phyloP scores from a whole-genome alignment of 2,888 invertebrate genomes.

The Acholoe squamosa region DNA sequence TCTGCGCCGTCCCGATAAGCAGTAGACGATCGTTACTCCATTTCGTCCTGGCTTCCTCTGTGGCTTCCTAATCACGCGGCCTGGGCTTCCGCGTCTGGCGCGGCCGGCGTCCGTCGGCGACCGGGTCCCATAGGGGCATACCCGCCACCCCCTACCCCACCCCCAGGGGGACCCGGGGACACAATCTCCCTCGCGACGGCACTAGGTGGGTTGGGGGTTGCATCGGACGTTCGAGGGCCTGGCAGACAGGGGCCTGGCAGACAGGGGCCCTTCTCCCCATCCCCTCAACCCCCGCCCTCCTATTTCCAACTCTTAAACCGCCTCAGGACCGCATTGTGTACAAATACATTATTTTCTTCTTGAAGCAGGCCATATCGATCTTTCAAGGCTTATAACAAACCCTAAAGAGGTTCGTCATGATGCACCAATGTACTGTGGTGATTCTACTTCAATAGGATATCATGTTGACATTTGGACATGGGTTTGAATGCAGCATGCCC shows the following conservation, averaged over 20 bases:
- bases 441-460: too few relatives aligned
- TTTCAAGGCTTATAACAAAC: too few relatives aligned
- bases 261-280: neutral
- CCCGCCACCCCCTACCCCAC: neutral
- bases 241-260: neutral
- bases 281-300: too few relatives aligned
- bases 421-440: too few relatives aligned
- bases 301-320: too few relatives aligned
- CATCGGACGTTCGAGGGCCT: too few relatives aligned
- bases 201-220: neutral
- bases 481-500: too few relatives aligned
- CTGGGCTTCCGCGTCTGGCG: constrained; percentile 40
- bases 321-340: too few relatives aligned
- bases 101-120: neutral
- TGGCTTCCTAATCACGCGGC: constrained; percentile 50
- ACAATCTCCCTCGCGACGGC: neutral
- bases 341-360: too few relatives aligned
- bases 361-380: too few relatives aligned
- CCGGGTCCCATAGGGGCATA: neutral
- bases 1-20: constrained; percentile 39
- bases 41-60: constrained; percentile 50
- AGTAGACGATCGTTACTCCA: constrained; percentile 43
- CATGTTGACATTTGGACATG: too few relatives aligned
- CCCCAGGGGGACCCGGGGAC: neutral
- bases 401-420: too few relatives aligned